phyloP scores from a whole-genome alignment of 1,140 invertebrate genomes.

The Lasioglossum baleicum region DNA sequence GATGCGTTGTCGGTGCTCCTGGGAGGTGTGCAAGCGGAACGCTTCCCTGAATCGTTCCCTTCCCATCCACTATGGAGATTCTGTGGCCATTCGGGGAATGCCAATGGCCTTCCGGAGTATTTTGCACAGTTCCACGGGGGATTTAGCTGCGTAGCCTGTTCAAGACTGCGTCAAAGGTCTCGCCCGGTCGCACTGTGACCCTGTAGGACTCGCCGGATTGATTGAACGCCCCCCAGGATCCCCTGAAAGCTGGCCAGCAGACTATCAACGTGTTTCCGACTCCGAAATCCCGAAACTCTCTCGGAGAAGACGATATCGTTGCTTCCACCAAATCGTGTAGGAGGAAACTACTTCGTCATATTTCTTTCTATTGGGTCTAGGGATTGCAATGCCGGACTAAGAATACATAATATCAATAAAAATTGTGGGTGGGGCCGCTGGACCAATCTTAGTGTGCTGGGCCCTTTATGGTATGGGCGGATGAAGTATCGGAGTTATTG shows the following conservation, averaged over 20 bases:
- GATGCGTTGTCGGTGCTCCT: conserved; percentile 20
- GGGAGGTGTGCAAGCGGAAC: conserved; percentile 15
- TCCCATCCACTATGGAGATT: conserved; percentile 29
- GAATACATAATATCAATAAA: too few relatives aligned
- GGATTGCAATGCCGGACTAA: too few relatives aligned
- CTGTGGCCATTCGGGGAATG: conserved; percentile 17
- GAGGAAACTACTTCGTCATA: too few relatives aligned
- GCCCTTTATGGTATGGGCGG: too few relatives aligned
- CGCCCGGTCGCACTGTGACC: neutral
- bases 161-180: conserved; percentile 17
- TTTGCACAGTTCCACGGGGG: conserved; percentile 24
- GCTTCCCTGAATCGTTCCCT: conserved; percentile 19
- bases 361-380: too few relatives aligned
- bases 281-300: too few relatives aligned
- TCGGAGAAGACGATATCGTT: too few relatives aligned
- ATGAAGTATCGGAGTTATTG: too few relatives aligned
- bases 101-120: conserved; percentile 33
- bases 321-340: too few relatives aligned
- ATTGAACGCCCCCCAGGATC: neutral
- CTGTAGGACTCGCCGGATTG: neutral
- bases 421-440: too few relatives aligned
- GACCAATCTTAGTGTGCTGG: too few relatives aligned
- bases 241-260: neutral
- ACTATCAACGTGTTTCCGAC: too few relatives aligned
- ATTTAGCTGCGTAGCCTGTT: neutral